Evolutionary conservation across 2,888 invertebrate species (phyloP), one percentile per base, ranked within the genome.

Genomic region (Diplazon laetatorius): DNA sequence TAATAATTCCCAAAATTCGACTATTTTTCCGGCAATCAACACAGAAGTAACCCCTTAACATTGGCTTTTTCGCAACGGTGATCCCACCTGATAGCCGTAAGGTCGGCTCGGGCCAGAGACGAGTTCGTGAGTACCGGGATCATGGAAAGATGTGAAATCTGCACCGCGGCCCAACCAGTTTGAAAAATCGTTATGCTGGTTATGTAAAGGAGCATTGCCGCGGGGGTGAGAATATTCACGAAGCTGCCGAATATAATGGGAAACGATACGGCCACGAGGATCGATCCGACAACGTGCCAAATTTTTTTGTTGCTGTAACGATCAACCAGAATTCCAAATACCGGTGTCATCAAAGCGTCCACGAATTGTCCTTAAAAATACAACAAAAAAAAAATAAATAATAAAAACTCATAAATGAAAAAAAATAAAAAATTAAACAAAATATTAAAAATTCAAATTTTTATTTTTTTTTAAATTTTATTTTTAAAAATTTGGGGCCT

Each of bases 91-190:
- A 96, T 95, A 2, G 97, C 95, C 52, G 96, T 96, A 79, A 97
- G 92, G 84, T 96, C 95, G 0, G 96, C 94, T 72, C 97, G 94
- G 79, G 95, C 93, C 82, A 94, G 92, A 57, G 95, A 92, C 82
- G 94, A 93, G 55, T 94, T 93, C 0, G 96, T 94, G 72, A 97
- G 93, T 65, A 95, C 94, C 0, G 98, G 97, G 85, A 98, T 97
- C 91, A 98, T 94, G 0, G 98, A 95, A 70, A 98, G 93, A 91
- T 98, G 98, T 0, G 97, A 96, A 85, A 98, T 97, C 92, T 98
- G 98, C 1, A 96, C 96, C 6, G 96, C 93, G 0, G 98, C 98
- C 98, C 98, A 98, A 10, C 98, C 98, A 82, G 96, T 95, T 92
- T 98, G 98, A 91, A 97, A 97, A 82, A 97, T 91, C 9, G 93